Evolutionary conservation across 2,797 vertebrate species (phyloP), one percentile per base, ranked within the genome.

Genomic region (Taenioides sp.): DNA sequence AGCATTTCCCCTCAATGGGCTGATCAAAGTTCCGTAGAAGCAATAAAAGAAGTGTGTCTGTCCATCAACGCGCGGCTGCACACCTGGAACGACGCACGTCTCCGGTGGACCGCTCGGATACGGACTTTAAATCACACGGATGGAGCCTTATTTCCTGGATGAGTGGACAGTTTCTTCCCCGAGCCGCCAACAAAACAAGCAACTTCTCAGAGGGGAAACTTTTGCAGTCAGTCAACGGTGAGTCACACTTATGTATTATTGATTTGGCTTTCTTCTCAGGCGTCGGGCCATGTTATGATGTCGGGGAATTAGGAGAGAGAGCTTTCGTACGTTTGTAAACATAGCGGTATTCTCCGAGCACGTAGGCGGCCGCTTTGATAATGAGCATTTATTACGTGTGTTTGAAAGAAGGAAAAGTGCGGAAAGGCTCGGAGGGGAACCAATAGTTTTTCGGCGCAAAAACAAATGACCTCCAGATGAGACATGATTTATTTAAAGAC

Each of bases 61-160:
- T 90, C 88, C 87, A 83, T 89, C 87, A 87, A 70, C 73, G 74
- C 75, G 76, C 84, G 52, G 80, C 88, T 87, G 88, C 83, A 76
- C 85, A 83, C 66, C 55, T 64, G 72, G 77, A 89, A 87, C 76
- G 86, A 87, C 86, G 75, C 69, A 0, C 10, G 87, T 89, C 88
- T 87, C 84, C 83, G 84, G 88, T 91, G 87, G 75, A 83, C 83
- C 61, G 57, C 14, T 47, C 57, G 68, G 80, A 83, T 76, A 75
- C 75, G 77, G 81, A 74, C 84, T 85, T 54, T 84, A 86, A 86
- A 85, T 84, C 87, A 87, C 87, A 85, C 73, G 86, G 77, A 88
- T 86, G 87, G 84, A 82, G 84, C 85, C 89, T 87, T 86, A 91
- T 92, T 92, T 91, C 86, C 84, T 91, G 89, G 85, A 89, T 89